phyloP scores from a whole-genome alignment of 2,113 vertebrate genomes.

The Hiodon alosoides region DNA sequence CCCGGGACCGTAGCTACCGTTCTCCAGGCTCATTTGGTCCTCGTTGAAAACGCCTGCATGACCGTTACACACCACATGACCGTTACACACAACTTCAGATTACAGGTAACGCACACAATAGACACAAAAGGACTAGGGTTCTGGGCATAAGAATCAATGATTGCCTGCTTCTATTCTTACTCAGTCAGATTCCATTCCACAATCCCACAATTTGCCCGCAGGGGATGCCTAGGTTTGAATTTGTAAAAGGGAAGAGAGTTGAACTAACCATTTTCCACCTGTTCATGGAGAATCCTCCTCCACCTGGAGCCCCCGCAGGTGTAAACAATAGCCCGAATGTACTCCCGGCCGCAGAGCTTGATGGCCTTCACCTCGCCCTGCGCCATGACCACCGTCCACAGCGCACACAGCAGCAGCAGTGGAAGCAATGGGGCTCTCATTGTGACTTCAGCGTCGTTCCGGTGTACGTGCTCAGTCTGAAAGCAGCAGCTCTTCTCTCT shows the following conservation, averaged over 20 bases:
- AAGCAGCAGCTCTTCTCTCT: background rate
- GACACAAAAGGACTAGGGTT: too few relatives aligned
- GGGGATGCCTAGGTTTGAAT: too few relatives aligned
- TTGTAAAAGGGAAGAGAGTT: background rate
- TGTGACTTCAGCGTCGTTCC: background rate
- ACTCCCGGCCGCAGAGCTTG: constrained; percentile 72
- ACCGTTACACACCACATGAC: background rate
- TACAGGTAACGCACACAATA: too few relatives aligned
- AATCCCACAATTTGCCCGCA: background rate
- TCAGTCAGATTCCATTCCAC: too few relatives aligned
- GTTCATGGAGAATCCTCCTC: constrained; percentile 53
- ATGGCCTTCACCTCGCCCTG: constrained; percentile 40
- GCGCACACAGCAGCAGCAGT: constrained; percentile 41
- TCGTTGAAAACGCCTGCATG: constrained; percentile 19
- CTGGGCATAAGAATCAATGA: too few relatives aligned
- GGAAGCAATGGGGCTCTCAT: constrained; percentile 49
- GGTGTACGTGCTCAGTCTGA: background rate
- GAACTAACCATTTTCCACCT: constrained; percentile 51
- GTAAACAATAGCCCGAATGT: constrained; percentile 70
- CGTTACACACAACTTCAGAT: too few relatives aligned
- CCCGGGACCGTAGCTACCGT: background rate
- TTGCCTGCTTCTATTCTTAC: too few relatives aligned
- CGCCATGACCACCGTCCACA: constrained; percentile 25
- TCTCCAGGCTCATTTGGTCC: constrained; percentile 21
- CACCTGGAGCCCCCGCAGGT: constrained; percentile 81